phyloP scores from a whole-genome alignment of 2,888 invertebrate genomes.

The Resseliella maxima region DNA sequence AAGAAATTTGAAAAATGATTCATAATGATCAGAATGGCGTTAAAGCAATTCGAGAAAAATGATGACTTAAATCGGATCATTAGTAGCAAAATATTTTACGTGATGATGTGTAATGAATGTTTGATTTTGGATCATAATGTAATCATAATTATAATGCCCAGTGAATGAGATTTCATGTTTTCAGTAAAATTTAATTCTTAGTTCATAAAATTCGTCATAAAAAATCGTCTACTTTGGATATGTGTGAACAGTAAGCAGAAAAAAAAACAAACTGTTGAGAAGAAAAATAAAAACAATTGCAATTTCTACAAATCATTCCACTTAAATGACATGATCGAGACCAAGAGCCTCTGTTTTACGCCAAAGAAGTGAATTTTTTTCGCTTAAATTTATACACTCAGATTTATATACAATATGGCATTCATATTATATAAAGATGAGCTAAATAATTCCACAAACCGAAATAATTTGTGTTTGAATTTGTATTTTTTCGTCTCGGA shows the following conservation, averaged over 20 bases:
- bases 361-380: background rate
- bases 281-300: background rate
- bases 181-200: background rate
- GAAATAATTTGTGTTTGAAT: background rate
- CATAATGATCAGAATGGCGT: no score
- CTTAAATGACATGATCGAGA: background rate
- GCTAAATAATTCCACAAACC: background rate
- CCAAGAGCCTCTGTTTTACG: background rate
- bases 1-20: no score
- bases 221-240: no score
- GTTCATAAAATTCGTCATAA: no score
- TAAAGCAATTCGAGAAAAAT: no score
- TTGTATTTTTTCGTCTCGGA: background rate
- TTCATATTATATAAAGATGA: constrained; percentile 21
- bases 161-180: background rate
- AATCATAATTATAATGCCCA: background rate
- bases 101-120: background rate
- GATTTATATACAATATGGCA: no score
- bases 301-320: background rate
- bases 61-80: no score
- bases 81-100: no score
- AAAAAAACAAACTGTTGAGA: background rate
- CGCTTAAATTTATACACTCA: background rate
- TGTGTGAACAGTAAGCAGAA: background rate
- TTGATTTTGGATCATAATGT: background rate